Percentiles rank a stretch among this genome's conserved stretches.
These are phyloP conservation scores for Glandiceps talaboti DNA, from an alignment of 53 echinoderm and acorn worm species.

Conservation along the genomic window DNA sequence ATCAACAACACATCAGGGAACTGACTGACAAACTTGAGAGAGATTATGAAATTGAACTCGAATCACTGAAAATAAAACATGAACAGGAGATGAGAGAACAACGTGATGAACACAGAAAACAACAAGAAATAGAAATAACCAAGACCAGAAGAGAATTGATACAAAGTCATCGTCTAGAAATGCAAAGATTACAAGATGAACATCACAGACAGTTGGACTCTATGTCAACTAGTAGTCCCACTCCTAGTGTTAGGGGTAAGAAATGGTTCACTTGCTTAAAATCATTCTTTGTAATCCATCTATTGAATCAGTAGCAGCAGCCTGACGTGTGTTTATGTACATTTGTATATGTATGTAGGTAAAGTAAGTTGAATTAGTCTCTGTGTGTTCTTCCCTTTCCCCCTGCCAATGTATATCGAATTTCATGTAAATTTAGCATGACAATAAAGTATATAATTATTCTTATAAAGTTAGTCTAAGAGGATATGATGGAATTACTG, in stretches of 20 bases:
- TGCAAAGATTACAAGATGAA: background rate
- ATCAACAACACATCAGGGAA: slow-evolving; percentile 88
- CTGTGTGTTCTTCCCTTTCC: too few species aligned
- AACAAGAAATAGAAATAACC: background rate
- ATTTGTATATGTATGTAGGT: too few species aligned
- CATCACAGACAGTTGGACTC: background rate
- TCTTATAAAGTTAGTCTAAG: too few species aligned
- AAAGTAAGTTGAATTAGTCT: too few species aligned
- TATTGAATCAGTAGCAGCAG: too few species aligned
- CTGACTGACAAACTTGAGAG: slow-evolving; percentile 77
- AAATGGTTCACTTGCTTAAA: too few species aligned
- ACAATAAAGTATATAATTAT: too few species aligned
- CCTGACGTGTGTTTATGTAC: too few species aligned
- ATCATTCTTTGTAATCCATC: too few species aligned
- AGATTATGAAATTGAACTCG: slow-evolving; percentile 55
- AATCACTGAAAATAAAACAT: slow-evolving; percentile 57
- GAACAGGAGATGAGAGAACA: slow-evolving; percentile 10
- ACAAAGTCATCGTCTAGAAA: background rate
- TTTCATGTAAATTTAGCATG: too few species aligned
- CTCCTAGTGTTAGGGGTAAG: background rate
- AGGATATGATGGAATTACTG: too few species aligned
- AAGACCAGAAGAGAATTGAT: background rate
- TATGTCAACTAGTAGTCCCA: background rate
- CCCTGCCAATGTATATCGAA: too few species aligned
- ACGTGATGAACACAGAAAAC: background rate